These are phyloP conservation scores for Drosophila antonietae DNA, from an alignment of 2,888 invertebrate genomes.

Conservation along the genomic window DNA sequence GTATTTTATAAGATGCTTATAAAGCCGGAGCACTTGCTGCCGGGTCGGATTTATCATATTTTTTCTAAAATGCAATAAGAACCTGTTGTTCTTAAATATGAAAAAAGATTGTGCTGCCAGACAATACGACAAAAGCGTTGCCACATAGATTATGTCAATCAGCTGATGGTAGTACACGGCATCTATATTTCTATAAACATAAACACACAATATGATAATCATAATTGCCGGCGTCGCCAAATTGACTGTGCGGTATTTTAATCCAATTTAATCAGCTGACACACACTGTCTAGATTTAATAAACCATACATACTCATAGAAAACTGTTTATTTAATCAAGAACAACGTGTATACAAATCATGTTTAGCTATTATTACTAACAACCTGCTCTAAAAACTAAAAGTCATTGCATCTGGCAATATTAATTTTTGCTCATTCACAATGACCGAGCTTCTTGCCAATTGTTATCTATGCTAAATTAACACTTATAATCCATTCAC, in stretches of 20 bases:
- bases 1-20: constrained; percentile 91
- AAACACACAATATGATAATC: not conserved
- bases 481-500: constrained; percentile 24
- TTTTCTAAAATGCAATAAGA: constrained; percentile 7
- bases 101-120: constrained; percentile 4
- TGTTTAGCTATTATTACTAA: not conserved
- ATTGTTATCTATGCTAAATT: constrained; percentile 5
- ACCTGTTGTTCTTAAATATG: constrained; percentile 10
- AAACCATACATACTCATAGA: not conserved
- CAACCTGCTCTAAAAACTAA: not conserved
- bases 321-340: not conserved
- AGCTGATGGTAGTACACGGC: not conserved
- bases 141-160: not conserved
- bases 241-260: not conserved
- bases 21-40: constrained; percentile 89
- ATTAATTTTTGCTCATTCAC: not conserved
- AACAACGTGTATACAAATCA: not conserved
- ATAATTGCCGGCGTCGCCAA: not conserved
- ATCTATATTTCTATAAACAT: not conserved
- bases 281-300: not conserved
- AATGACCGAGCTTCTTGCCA: constrained; percentile 1
- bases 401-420: not conserved
- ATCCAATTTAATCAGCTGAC: constrained; percentile 20
- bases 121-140: constrained; percentile 1
- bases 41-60: constrained; percentile 80